Conservation (phyloP, 2,113 vertebrate species). For the Ochotona curzoniae region DNA sequence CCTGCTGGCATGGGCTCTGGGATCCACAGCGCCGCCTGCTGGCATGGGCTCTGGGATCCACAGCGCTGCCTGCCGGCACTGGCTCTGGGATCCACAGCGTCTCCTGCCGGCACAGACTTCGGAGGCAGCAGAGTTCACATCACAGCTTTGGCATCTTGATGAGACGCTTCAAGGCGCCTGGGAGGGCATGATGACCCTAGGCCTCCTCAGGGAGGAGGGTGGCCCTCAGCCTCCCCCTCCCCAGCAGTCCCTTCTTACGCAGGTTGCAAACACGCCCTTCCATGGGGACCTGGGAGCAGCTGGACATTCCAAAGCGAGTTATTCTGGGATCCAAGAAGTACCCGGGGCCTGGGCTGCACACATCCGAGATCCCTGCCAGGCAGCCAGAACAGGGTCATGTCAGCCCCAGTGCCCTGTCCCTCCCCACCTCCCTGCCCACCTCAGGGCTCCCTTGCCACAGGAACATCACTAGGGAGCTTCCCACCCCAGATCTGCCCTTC, state of each 20-base stretch:
- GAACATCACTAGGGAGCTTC: too few species aligned
- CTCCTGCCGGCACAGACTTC: too few species aligned
- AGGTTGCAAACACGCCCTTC: conserved; percentile 52
- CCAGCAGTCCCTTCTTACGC: conserved; percentile 52
- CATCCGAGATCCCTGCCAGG: conserved; percentile 25
- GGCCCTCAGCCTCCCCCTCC: background rate
- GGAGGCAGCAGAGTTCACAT: too few species aligned
- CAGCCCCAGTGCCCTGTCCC: background rate
- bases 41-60: background rate
- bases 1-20: background rate
- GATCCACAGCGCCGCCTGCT: background rate
- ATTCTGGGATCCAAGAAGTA: conserved; percentile 63
- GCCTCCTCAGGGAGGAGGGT: background rate
- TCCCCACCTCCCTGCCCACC: background rate
- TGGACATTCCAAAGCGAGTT: conserved; percentile 76
- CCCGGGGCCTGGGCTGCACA: conserved; percentile 54
- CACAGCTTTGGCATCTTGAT: background rate
- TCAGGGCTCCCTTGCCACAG: background rate
- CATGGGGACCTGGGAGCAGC: conserved; percentile 66
- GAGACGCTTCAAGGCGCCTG: background rate
- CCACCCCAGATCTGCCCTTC: background rate
- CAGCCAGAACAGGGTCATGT: background rate
- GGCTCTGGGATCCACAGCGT: background rate
- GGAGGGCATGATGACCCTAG: background rate
- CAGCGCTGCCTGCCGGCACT: too few species aligned